Percentiles rank a stretch among this genome's conserved stretches.
Conservation (phyloP, 1,140 invertebrate species). For the Acromyrmex heyeri region DNA sequence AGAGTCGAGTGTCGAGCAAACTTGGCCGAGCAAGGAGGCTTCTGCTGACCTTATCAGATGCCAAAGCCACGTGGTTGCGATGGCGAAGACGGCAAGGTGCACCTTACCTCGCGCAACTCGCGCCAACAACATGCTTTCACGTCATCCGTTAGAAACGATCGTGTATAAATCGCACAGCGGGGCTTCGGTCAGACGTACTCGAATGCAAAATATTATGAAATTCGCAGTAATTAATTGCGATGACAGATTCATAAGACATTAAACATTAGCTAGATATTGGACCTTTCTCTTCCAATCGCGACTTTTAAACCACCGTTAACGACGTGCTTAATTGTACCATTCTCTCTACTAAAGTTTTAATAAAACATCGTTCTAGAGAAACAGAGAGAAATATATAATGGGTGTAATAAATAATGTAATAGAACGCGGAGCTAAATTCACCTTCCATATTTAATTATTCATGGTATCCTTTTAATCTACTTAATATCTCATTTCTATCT, state of each 20-base stretch:
- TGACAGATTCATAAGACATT: slow-evolving; percentile 2
- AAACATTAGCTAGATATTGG: not conserved
- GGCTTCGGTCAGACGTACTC: slow-evolving; percentile 50
- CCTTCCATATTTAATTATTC: slow-evolving; percentile 9
- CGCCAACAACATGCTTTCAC: slow-evolving; percentile 69
- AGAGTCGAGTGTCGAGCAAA: slow-evolving; percentile 23
- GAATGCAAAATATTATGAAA: not conserved
- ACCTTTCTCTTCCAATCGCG: not conserved
- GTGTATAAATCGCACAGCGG: slow-evolving; percentile 65
- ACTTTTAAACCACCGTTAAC: not conserved
- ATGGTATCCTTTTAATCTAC: not conserved
- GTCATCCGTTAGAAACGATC: slow-evolving; percentile 71
- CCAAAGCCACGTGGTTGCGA: slow-evolving; percentile 77
- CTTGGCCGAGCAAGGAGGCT: slow-evolving; percentile 66
- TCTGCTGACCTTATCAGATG: slow-evolving; percentile 79
- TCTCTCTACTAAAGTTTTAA: not conserved
- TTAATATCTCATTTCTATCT: not conserved
- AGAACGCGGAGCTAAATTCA: not conserved
- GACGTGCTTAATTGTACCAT: not conserved
- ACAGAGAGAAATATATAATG: not conserved
- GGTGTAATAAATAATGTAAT: not conserved
- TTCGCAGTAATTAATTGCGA: not conserved
- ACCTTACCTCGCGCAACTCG: slow-evolving; percentile 54
- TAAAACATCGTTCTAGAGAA: not conserved
- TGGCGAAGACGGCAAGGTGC: slow-evolving; percentile 61